Evolutionary conservation across 2,797 vertebrate genomes (phyloP), one percentile per base, ranked within the genome.

Genomic region (Potorous gilbertii): DNA sequence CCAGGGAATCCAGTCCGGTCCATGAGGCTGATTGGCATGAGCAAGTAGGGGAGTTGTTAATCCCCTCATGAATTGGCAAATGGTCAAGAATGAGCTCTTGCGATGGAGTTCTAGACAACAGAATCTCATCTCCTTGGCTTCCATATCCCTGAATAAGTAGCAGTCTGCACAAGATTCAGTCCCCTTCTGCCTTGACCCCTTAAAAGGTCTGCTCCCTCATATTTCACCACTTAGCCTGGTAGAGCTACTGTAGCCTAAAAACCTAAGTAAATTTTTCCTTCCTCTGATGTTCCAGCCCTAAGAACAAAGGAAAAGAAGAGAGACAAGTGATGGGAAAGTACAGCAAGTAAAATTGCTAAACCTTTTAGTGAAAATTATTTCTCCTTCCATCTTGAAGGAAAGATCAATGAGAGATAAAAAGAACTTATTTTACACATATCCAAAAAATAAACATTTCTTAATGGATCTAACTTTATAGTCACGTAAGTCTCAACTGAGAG

Each of bases 51-150:
- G 29, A 91, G 54, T 40, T 92, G 2, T 89, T 89, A 95, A 81
- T 90, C 27, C 95, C 62, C 40, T 93, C 91, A 90, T 89, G 52
- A 94, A 94, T 13, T 94, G 57, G 55, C 91, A 97, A 96, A 93
- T 91, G 91, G 27, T 95, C 56, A 96, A 95, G 56, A 96, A 95
- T 90, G 66, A 92, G 54, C 24, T 91, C 96, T n/a, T 93, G 46
- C 87, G 90, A 74, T 57, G 91, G 74, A 94, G 8, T 55, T 0
- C 9, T 50, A 24, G 29, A 66, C 50, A 94, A 12, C 92, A 21
- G 92, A 92, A 93, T 92, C 55, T 50, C 62, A 54, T 52, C 21
- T 1, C 18, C 27, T 89, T 93, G 54, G n/a, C 31, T 52, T 92
- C 50, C 40, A 34, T 55, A 56, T 12, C 29, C 90, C 0, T n/a